Evolutionary conservation across 2,797 vertebrate genomes (phyloP), one percentile per base, ranked within the genome.

Genomic region (Macroramphosus scolopax): DNA sequence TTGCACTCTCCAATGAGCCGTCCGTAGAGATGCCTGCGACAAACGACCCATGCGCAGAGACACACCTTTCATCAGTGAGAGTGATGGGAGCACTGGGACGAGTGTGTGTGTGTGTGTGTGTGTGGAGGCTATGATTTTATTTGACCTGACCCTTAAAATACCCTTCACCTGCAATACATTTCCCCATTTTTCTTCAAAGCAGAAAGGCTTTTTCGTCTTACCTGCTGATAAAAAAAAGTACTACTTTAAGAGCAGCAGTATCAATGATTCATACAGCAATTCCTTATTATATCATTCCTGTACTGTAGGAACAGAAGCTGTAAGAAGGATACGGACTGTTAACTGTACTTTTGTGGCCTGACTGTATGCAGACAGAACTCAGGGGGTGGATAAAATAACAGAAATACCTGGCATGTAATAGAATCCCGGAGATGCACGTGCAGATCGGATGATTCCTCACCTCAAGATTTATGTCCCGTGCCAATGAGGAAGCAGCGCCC

Each of bases 1-100:
- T 84, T 80, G 77, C 80, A 72, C 79, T 84, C 80, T 80, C 66
- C 87, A 89, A 89, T 89, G 88, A 92, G 83, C 76, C 83, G 55
- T 85, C 84, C 68, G 54, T 61, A 73, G 84, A 82, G 70, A 87
- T 86, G 80, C 71, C 85, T 43, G 59, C 69, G 63, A 84, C 68
- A 82, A 87, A 87, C 63, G 82, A 82, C 66, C 75, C 80, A 47
- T 82, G 68, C 71, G 63, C 59, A 61, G 68, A 81, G 77, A 70
- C 80, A 72, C 83, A 88, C 83, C 83, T 85, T 81, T 91, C 80
- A 85, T 84, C 81, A 84, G 52, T 72, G 85, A 89, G 80, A 85
- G 77, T 57, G 68, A 81, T 83, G 57, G 68, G 73, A 78, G 75
- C 70, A 55, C 52, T 53, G 55, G 62, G 62, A 74, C 26, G n/a